phyloP scores from a whole-genome alignment of 1,140 invertebrate genomes.

The Macrobrachium nipponense region DNA sequence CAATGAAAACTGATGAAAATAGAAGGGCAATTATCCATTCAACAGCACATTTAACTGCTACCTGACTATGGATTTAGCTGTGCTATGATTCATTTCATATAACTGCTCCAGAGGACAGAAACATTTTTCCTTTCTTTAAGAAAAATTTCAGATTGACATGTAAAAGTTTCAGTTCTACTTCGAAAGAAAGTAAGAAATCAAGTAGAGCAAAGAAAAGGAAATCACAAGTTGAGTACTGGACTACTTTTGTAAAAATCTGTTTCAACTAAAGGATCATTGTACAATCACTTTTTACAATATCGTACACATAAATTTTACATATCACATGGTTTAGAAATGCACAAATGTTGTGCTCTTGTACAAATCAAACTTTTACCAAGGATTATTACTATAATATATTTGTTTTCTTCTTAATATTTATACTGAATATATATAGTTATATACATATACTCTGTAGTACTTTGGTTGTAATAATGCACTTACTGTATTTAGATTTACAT shows the following conservation, averaged over 20 bases:
- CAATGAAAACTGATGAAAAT: too few relatives aligned
- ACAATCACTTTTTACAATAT: conserved; percentile 38
- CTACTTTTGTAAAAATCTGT: conserved; percentile 3
- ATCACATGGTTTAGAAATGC: conserved; percentile 57
- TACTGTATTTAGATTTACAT: conserved; percentile 7
- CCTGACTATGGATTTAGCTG: too few relatives aligned
- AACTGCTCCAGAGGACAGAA: too few relatives aligned
- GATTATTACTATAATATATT: conserved; percentile 25
- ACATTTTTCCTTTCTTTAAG: too few relatives aligned
- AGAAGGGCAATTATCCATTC: too few relatives aligned
- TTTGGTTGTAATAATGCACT: conserved; percentile 59
- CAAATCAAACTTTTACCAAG: conserved; percentile 27
- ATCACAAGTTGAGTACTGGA: background rate
- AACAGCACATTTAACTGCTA: too few relatives aligned
- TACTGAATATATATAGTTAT: background rate
- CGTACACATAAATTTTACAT: conserved; percentile 54
- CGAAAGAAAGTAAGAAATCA: background rate
- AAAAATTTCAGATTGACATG: background rate
- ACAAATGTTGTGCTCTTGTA: conserved; percentile 55
- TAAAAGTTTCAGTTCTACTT: conserved; percentile 21
- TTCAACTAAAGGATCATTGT: background rate
- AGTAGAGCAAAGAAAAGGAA: background rate
- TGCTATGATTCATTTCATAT: too few relatives aligned
- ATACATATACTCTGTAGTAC: conserved; percentile 57
- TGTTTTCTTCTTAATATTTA: conserved; percentile 32